These are phyloP conservation scores for Lydus trimaculatus DNA, from an alignment of 2,888 invertebrate genomes.

Conservation along the genomic window DNA sequence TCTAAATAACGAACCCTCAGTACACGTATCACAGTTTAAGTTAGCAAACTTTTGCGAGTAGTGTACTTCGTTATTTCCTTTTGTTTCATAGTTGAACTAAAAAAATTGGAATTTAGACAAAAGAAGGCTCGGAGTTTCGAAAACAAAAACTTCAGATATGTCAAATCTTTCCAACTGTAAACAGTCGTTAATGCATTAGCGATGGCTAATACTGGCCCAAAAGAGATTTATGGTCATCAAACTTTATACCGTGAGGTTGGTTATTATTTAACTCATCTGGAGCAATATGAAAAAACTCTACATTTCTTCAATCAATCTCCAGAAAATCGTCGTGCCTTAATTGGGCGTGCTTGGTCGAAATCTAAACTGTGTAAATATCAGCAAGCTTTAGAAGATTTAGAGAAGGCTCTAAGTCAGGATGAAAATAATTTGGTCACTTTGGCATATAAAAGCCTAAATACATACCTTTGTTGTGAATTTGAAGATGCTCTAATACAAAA, in stretches of 20 bases:
- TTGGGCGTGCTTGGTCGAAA: conserved; percentile 64
- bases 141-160: too few species aligned
- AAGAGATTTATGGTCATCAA: conserved; percentile 51
- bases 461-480: conserved; percentile 56
- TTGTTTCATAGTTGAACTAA: too few species aligned
- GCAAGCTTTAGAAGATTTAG: conserved; percentile 64
- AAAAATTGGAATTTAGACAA: not conserved
- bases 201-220: conserved; percentile 7
- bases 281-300: conserved; percentile 53
- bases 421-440: conserved; percentile 50
- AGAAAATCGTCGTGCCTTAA: conserved; percentile 63
- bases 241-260: conserved; percentile 54
- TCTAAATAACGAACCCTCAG: too few species aligned
- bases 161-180: not conserved
- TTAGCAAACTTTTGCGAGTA: too few species aligned
- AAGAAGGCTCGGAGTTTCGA: not conserved
- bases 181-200: not conserved
- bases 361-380: conserved; percentile 65
- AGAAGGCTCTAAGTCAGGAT: conserved; percentile 56
- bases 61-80: too few species aligned
- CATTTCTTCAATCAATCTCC: conserved; percentile 54
- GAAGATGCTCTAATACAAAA: conserved; percentile 57
- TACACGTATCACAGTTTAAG: too few species aligned
- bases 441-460: conserved; percentile 54
- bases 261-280: conserved; percentile 51